phyloP scores from a whole-genome alignment of 2,113 vertebrate species.

The Pygoscelis adeliae region DNA sequence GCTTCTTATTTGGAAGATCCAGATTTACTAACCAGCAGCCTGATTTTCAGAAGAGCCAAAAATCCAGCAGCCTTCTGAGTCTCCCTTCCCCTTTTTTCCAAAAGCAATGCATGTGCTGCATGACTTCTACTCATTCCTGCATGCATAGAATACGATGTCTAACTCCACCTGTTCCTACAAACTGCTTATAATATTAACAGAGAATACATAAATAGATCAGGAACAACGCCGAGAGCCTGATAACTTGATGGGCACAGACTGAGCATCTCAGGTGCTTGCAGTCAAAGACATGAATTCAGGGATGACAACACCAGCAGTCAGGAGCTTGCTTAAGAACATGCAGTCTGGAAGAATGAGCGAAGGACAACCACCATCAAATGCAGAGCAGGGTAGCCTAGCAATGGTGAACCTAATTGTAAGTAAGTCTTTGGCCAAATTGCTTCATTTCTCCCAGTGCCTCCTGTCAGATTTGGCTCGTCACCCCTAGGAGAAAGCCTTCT shows the following conservation, averaged over 20 bases:
- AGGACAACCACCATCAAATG: background rate
- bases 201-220: background rate
- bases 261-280: background rate
- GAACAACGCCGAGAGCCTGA: background rate
- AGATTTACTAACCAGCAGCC: background rate
- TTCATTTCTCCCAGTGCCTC: background rate
- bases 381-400: no score
- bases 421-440: background rate
- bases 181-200: background rate
- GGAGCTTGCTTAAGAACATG: background rate
- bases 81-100: background rate
- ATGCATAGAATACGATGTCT: background rate
- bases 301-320: background rate
- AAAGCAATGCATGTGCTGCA: background rate
- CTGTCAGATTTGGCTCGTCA: background rate
- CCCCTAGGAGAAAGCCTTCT: background rate
- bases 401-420: rapidly evolving
- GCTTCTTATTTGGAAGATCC: background rate
- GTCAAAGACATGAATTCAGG: background rate
- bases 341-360: background rate
- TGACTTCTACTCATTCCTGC: background rate
- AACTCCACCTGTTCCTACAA: background rate
- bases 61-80: background rate
- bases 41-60: background rate
- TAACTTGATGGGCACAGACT: background rate